Evolutionary conservation across 2,888 invertebrate genomes (phyloP), one percentile per base, ranked within the genome.

Genomic region (Apodemia hepburni): DNA sequence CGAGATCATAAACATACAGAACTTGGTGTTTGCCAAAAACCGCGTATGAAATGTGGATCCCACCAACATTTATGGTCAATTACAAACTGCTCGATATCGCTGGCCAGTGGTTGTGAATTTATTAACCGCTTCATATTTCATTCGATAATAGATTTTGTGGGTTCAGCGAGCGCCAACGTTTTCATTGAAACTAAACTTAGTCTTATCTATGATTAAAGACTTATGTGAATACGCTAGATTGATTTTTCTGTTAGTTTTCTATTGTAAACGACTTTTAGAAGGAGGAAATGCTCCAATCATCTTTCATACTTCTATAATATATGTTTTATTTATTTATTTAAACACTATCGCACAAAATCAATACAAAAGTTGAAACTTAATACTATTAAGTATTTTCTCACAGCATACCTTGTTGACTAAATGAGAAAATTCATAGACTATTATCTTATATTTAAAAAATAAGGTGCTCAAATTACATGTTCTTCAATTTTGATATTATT

Each of bases 11-110:
- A 65, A 60, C 64, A 61, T 62, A 58, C 66, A 59, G 61, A 64
- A 64, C 64, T 60, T 69, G 71, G 61, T 58, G 47, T 47, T 59
- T 42, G 45, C 59, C 68, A 71, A 70, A 71, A 68, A 68, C 69
- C 66, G 61, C 68, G 60, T 65, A 61, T 67, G 65, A 68, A 67
- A 63, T 68, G 66, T 61, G 54, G 65, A 54, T 54, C 27, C 65
- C 42, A 54, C 61, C 67, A 65, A 49, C 67, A 59, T 66, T 66
- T 68, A 70, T 61, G 66, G 64, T 66, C 68, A 67, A 69, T 67
- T 68, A 69, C 66, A 68, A 67, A 65, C 64, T 63, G 61, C 59
- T 35, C 59, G 60, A 67, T 66, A 65, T 62, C 61, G 54, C 62
- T 59, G 45, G 57, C 59, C 49, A 59, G 59, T 49, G 35, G 64